Conservation (phyloP, 2,113 vertebrate species). For the Phasianus colchicus region DNA sequence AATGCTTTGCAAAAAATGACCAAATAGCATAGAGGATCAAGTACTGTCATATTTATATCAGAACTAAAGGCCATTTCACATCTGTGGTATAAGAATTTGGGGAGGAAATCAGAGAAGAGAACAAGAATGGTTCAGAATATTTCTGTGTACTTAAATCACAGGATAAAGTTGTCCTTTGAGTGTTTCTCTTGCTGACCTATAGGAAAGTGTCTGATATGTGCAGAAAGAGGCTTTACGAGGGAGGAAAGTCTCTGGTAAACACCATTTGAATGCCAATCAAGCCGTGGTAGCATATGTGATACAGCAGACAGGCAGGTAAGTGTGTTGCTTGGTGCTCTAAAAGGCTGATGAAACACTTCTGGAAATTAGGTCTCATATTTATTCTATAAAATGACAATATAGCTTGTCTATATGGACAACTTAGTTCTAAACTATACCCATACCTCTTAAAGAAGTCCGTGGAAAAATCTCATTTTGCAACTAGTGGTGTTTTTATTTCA, state of each 20-base stretch:
- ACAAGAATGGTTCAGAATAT: neutral
- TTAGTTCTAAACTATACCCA: neutral
- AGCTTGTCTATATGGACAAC: neutral
- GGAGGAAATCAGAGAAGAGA: neutral
- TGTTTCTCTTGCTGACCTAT: neutral
- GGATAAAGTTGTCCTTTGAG: neutral
- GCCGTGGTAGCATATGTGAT: neutral
- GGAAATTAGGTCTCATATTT: neutral
- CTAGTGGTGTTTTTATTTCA: accelerated
- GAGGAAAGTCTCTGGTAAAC: neutral
- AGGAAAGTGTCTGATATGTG: neutral
- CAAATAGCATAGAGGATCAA: neutral
- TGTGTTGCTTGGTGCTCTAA: neutral
- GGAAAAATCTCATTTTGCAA: neutral
- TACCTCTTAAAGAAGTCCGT: neutral
- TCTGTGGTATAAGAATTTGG: neutral
- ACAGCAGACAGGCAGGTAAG: neutral
- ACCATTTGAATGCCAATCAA: neutral
- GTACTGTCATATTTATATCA: neutral
- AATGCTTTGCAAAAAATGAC: neutral
- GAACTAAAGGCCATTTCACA: neutral
- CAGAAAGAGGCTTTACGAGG: neutral
- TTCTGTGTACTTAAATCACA: neutral
- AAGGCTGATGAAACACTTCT: neutral
- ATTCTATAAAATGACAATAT: neutral